phyloP scores from a whole-genome alignment of 2,113 vertebrate genomes.

The Tor tambroides region DNA sequence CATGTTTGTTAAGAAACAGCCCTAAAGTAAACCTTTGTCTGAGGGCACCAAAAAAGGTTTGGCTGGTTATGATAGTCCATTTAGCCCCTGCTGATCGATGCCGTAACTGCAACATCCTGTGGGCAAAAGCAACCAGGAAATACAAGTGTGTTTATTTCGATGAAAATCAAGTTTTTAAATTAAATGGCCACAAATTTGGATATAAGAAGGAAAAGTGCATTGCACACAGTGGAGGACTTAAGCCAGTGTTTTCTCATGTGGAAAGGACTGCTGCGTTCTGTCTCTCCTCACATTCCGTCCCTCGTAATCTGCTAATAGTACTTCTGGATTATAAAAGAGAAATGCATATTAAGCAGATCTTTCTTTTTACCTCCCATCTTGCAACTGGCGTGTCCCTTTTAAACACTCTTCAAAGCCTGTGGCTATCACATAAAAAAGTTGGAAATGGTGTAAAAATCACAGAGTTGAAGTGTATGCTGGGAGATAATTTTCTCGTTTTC shows the following conservation, averaged over 20 bases:
- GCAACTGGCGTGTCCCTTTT: slow-evolving; percentile 62
- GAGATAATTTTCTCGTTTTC: neutral
- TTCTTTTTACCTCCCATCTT: slow-evolving; percentile 73
- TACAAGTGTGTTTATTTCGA: neutral
- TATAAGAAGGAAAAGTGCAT: neutral
- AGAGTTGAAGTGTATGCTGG: neutral
- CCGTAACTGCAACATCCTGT: neutral
- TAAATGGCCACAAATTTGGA: neutral
- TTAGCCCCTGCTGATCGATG: slow-evolving; percentile 15
- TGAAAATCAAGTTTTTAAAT: neutral
- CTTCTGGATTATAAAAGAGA: slow-evolving; percentile 75
- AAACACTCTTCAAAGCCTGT: slow-evolving; percentile 18
- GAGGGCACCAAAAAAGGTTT: neutral
- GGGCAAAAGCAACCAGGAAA: neutral
- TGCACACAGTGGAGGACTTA: slow-evolving; percentile 61
- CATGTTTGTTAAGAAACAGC: slow-evolving; percentile 14
- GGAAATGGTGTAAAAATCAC: neutral
- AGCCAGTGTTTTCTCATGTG: slow-evolving; percentile 72
- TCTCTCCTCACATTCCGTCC: slow-evolving; percentile 72
- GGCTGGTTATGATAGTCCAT: slow-evolving; percentile 1
- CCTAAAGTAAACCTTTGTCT: neutral
- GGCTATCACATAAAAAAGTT: slow-evolving; percentile 54
- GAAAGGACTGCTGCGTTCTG: slow-evolving; percentile 69
- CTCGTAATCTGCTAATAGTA: slow-evolving; percentile 78
- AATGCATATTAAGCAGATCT: slow-evolving; percentile 71